Percentiles rank a stretch among this genome's conserved stretches.
Evolutionary conservation across 2,888 invertebrate genomes (phyloP).

Genomic region (Drosophila infuscata): DNA sequence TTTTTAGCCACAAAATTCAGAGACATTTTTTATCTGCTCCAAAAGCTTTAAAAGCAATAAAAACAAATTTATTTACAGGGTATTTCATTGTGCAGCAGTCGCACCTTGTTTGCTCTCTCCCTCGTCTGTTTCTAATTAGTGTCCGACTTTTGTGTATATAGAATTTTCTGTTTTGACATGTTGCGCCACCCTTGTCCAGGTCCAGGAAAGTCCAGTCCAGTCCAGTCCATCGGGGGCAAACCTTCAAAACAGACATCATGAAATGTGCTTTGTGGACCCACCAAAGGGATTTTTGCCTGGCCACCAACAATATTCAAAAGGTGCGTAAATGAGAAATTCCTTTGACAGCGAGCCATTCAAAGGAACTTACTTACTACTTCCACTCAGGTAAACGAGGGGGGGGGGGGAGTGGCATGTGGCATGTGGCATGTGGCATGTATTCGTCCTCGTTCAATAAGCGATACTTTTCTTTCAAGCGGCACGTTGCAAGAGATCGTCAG

Average conservation of each 20-base stretch:
- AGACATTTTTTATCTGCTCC: no score
- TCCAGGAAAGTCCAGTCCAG: neutral
- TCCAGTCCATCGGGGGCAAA: neutral
- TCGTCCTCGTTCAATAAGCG: conserved; percentile 32
- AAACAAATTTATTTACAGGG: neutral
- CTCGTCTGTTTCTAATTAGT: conserved; percentile 41
- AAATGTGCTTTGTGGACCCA: conserved; percentile 17
- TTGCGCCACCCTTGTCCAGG: neutral
- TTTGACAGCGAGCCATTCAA: conserved; percentile 4
- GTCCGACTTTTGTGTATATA: conserved; percentile 15
- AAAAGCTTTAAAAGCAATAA: no score
- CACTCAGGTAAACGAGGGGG: neutral
- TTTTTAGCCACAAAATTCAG: no score
- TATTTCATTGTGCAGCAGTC: neutral
- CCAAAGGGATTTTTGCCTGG: conserved; percentile 40
- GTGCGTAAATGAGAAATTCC: conserved; percentile 65
- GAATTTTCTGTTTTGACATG: conserved; percentile 1
- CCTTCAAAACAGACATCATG: conserved; percentile 24
- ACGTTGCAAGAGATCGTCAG: conserved; percentile 31
- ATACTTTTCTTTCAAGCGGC: conserved; percentile 36
- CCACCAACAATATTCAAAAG: conserved; percentile 47
- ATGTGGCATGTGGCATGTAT: conserved; percentile 1
- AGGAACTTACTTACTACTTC: conserved; percentile 30
- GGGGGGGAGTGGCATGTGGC: neutral
- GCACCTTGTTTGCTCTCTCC: neutral